Conservation (phyloP, 2,888 invertebrate genomes). For the Junonia oenone region DNA sequence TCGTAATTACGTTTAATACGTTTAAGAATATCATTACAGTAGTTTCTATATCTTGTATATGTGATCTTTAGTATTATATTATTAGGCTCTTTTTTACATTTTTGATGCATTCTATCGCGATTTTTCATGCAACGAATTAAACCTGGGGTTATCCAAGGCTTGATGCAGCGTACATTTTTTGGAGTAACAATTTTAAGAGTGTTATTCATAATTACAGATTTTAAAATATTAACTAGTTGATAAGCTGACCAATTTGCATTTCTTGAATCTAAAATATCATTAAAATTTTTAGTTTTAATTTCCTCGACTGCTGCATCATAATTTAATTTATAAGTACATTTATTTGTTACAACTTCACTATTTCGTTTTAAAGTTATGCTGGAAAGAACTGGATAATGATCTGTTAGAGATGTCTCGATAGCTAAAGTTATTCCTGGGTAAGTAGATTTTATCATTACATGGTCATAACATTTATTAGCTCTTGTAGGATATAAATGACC, state of each 20-base stretch:
- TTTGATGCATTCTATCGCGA: neutral
- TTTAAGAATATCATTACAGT: constrained; percentile 4
- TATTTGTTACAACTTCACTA: too few species aligned
- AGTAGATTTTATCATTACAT: constrained; percentile 15
- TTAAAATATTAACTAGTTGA: too few species aligned
- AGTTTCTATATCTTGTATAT: neutral
- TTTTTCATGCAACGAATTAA: neutral
- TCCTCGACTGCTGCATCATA: neutral
- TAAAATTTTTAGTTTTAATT: too few species aligned
- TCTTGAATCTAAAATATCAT: neutral
- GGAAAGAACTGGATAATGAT: constrained; percentile 17
- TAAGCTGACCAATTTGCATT: too few species aligned
- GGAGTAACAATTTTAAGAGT: neutral
- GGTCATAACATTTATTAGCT: constrained; percentile 16
- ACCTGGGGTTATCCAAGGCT: constrained; percentile 3
- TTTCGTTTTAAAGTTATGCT: too few species aligned
- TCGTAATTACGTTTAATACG: constrained; percentile 2
- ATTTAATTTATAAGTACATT: too few species aligned
- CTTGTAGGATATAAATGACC: constrained; percentile 13
- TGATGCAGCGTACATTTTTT: neutral
- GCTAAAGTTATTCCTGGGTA: constrained; percentile 1
- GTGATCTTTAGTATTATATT: too few species aligned
- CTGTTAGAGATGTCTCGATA: constrained; percentile 14
- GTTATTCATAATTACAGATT: too few species aligned
- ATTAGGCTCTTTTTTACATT: neutral